Evolutionary conservation across 37 sponge, comb jelly and placozoan species (phyloP), one percentile per base, ranked within the genome.

Genomic region (Hormiphora californensis): DNA sequence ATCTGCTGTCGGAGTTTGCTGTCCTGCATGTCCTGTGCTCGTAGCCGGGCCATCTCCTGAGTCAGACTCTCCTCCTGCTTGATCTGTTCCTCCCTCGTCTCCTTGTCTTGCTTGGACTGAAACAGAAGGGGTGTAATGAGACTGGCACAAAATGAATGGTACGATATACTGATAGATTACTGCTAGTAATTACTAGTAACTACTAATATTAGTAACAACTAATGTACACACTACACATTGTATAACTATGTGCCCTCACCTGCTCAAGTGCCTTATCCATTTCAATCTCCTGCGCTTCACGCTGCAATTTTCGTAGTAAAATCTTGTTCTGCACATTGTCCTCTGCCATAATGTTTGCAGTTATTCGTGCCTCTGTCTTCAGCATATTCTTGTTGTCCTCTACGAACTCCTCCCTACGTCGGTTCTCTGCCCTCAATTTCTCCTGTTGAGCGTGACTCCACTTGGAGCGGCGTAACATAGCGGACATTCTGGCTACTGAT

Each of bases 1-100:
- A 97, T 93, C 53, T 97, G 92, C 41, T 97, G 98, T 54, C 98
- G 51, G 25, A 93, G 21, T 39, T 91, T 89, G 49, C 90, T 89
- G 38, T 94, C 93, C 32, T 85, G 89, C 86, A 89, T 87, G 44
- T 90, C 38, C 88, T 94, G 86, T 81, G 88, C 88, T 54, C 94
- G 94, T 22, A 93, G 62, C 54, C 69, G 86, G 55, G 93, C 91
- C 86, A 97, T 67, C 63, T 97, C 98, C 90, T 90, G 59, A 31
- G 93, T 92, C 63, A 96, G 90, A 43, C 89, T 85, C 34, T 90
- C 91, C 63, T 96, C 97, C 40, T 96, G 97, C 40, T 86, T 68
- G 54, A 85, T 35, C 43, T 94, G 97, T 38, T 94, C 89, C 88
- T 94, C 89, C 27, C 88, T 89, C 22, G 89, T 54, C 17, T 65